These are phyloP conservation scores for Plutella xylostella DNA, from an alignment of 2,888 invertebrate species.

Conservation along the genomic window DNA sequence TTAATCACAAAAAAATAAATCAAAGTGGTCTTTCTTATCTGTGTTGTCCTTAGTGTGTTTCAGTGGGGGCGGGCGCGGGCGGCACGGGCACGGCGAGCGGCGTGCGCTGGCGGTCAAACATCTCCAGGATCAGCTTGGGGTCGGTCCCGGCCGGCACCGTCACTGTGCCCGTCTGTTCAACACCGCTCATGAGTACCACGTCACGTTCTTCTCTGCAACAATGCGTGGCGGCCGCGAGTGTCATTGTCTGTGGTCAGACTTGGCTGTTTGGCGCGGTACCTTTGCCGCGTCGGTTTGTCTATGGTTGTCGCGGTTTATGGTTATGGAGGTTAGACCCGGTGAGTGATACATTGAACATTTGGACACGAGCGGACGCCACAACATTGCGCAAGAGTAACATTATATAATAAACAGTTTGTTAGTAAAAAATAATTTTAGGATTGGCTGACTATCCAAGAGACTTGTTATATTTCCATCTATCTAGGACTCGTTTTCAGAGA, in stretches of 20 bases:
- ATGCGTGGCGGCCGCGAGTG: slow-evolving; percentile 47
- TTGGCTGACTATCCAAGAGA: no score
- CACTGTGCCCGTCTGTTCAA: slow-evolving; percentile 63
- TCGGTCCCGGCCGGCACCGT: slow-evolving; percentile 67
- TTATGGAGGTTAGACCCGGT: no score
- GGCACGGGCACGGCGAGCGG: slow-evolving; percentile 55
- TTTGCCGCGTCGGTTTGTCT: no score
- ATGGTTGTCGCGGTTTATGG: no score
- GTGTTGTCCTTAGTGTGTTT: slow-evolving; percentile 26
- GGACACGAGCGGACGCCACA: slow-evolving; percentile 65
- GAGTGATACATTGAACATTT: slow-evolving; percentile 18
- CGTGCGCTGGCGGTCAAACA: slow-evolving; percentile 64
- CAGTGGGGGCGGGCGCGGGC: slow-evolving; percentile 34
- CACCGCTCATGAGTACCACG: slow-evolving; percentile 56
- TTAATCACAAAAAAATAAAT: background rate
- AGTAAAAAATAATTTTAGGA: no score
- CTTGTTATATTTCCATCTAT: no score
- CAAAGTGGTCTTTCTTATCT: background rate
- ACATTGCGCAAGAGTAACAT: slow-evolving; percentile 37
- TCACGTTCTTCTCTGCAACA: slow-evolving; percentile 53
- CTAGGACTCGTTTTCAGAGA: no score
- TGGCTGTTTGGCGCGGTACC: no score
- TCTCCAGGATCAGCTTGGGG: slow-evolving; percentile 67
- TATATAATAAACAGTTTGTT: slow-evolving; percentile 17
- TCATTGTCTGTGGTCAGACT: background rate